Conservation (phyloP, 2,113 vertebrate genomes). For the Noctilio leporinus region DNA sequence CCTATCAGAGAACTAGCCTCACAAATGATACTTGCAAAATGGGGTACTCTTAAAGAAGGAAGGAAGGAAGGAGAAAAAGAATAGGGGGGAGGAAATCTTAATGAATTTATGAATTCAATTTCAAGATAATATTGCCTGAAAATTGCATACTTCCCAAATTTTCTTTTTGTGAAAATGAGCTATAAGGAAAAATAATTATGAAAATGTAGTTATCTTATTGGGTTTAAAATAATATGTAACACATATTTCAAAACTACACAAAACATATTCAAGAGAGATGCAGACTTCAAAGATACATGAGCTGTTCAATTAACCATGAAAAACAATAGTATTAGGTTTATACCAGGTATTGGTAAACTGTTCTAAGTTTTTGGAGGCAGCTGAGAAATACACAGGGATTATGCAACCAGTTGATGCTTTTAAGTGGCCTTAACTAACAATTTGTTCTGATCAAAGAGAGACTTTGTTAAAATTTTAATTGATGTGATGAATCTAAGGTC, state of each 20-base stretch:
- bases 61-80: background rate
- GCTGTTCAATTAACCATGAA: conserved; percentile 20
- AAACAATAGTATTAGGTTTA: background rate
- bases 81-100: background rate
- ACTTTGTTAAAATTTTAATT: conserved; percentile 49
- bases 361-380: background rate
- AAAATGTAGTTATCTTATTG: background rate
- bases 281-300: conserved; percentile 4
- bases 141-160: background rate
- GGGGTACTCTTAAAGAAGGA: background rate
- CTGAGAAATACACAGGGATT: background rate
- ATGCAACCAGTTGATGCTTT: background rate
- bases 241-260: conserved; percentile 6
- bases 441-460: conserved; percentile 33
- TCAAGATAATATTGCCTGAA: background rate
- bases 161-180: conserved; percentile 17
- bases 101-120: conserved; percentile 28
- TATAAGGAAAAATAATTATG: conserved; percentile 15
- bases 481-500: conserved; percentile 29
- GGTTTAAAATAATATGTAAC: background rate
- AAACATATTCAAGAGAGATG: background rate
- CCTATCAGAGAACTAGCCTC: conserved; percentile 1
- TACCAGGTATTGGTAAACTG: background rate
- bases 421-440: conserved; percentile 3
- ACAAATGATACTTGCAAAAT: conserved; percentile 25